Evolutionary conservation across 30 jellyfish, hydroid and myxozoan species (phyloP), one percentile per base, ranked within the genome.

Genomic region (Aurelia aurita): DNA sequence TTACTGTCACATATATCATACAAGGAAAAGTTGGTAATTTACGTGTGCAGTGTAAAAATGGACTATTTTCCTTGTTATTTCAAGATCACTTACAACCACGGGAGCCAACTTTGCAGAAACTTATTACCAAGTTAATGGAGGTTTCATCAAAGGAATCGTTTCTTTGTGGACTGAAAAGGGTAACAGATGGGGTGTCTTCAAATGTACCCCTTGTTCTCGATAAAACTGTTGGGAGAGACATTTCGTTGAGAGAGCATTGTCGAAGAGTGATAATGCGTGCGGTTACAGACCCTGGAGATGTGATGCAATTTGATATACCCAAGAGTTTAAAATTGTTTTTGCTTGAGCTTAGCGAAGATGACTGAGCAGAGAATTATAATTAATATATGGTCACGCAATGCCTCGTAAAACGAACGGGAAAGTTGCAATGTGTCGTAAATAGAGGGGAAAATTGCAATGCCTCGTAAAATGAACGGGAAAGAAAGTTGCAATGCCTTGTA

Each of bases 1-100:
- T 88, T 58, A 77, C 96, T 3, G 20, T 88, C 21, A 88, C 96
- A 3, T 88, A 88, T 47, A 78, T 58, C 32, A 44, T 79, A 29
- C 88, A 47, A 12, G 89, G 91, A 27, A 45, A 44, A 27, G 92
- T 88, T 5, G 96, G 96, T 5, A 88, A 79, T 46, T 26, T 69
- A 63, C 91, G 96, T 8, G 92, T 88, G 20, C 89, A 79, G 3
- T 78, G 92, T 62, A 58, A 79, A 62, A 47, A 71, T 16, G 96
- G 92, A 32, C 21, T 88, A 44, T 88, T 88, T 62, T 28, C 83
- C 74, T 53, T 88, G 78, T 43, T 65, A 28, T 78, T 43, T 57
- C 47, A 44, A 15, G 92, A 78, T 21, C 34, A 29, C 19, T 39
- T 29, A 47, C 96, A 78, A 55, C 96, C 92, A 14, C 78, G 84